These are phyloP conservation scores for Brachyptera risi DNA, from an alignment of 2,888 invertebrate species.

Conservation along the genomic window DNA sequence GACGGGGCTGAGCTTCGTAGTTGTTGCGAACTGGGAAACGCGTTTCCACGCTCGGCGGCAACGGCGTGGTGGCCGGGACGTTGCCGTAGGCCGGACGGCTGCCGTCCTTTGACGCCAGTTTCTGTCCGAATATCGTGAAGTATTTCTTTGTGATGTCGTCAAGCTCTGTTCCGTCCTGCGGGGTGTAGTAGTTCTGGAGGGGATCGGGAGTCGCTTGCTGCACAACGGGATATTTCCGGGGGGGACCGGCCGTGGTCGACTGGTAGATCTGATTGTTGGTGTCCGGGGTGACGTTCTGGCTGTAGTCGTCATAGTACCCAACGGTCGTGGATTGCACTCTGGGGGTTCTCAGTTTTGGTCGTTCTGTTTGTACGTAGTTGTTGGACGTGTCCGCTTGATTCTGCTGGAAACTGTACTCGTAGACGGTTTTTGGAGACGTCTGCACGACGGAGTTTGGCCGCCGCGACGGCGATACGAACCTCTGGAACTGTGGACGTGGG, in stretches of 20 bases:
- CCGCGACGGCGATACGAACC: neutral
- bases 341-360: constrained; percentile 22
- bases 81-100: no score
- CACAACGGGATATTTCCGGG: constrained; percentile 48
- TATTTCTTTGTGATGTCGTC: constrained; percentile 72
- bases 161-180: constrained; percentile 60
- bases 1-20: neutral
- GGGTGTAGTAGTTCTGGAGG: constrained; percentile 62
- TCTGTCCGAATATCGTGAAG: constrained; percentile 70
- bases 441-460: constrained; percentile 46
- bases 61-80: constrained; percentile 40
- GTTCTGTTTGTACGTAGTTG: constrained; percentile 27
- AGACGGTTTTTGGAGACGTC: constrained; percentile 58
- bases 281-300: neutral
- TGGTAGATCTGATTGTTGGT: constrained; percentile 14
- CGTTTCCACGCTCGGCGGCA: constrained; percentile 33
- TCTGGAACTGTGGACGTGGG: neutral
- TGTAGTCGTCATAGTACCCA: constrained; percentile 40
- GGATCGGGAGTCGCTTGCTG: constrained; percentile 40
- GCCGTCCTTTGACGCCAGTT: constrained; percentile 53
- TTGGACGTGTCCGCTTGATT: constrained; percentile 44
- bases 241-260: constrained; percentile 33
- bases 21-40: constrained; percentile 2
- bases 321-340: constrained; percentile 35
- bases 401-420: constrained; percentile 70